Evolutionary conservation across 2,113 vertebrate species (phyloP).

Genomic region (Corythornis cristatus): DNA sequence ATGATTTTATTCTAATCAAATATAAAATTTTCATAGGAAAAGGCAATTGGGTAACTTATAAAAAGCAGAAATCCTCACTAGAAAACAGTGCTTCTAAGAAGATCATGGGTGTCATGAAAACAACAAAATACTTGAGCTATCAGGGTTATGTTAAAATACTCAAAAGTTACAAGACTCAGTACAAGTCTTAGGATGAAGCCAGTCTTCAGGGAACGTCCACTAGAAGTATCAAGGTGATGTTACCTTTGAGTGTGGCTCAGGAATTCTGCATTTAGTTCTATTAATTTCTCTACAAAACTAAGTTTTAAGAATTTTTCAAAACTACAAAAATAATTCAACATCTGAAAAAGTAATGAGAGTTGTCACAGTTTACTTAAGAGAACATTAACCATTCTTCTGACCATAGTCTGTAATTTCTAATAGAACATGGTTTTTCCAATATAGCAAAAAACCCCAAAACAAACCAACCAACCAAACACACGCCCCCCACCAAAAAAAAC

Average conservation of each 20-base stretch:
- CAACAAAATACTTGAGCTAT: background rate
- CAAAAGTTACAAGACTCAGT: background rate
- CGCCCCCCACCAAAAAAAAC: background rate
- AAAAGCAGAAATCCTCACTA: background rate
- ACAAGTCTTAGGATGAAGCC: background rate
- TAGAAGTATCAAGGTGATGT: background rate
- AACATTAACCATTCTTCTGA: background rate
- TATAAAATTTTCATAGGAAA: background rate
- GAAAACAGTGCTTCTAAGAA: background rate
- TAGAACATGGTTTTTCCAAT: background rate
- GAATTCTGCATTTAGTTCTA: background rate
- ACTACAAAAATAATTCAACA: background rate
- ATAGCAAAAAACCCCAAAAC: background rate
- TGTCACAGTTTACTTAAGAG: background rate
- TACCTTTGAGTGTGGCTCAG: background rate
- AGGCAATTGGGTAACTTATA: background rate
- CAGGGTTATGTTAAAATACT: background rate
- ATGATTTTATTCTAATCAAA: background rate
- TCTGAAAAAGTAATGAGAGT: background rate
- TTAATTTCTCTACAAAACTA: background rate
- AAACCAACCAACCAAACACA: background rate
- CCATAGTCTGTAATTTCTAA: background rate
- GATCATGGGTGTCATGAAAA: background rate
- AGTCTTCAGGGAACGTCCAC: background rate
- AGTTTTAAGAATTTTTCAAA: background rate